Evolutionary conservation across 2,113 vertebrate genomes (phyloP).

Genomic region (Nyctereutes procyonoides): DNA sequence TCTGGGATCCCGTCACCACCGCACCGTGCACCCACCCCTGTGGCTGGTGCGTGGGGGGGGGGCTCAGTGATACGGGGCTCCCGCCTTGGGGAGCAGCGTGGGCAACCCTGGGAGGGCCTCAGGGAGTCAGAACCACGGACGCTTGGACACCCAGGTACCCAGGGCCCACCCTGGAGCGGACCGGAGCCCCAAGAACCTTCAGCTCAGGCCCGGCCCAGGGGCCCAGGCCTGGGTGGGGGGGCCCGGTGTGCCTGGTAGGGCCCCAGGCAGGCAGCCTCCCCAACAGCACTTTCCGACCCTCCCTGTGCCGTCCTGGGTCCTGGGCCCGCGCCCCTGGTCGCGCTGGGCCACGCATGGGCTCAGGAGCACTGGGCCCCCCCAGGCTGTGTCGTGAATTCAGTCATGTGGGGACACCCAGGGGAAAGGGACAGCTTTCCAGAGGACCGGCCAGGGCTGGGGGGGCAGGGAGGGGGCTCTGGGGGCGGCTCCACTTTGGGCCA

Average conservation of each 20-base stretch:
- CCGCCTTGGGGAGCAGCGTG: neutral
- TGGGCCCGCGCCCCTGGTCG: neutral
- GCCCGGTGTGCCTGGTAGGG: too few species aligned
- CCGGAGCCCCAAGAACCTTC: too few species aligned
- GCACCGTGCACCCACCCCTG: neutral
- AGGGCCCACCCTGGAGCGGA: too few species aligned
- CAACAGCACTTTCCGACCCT: neutral
- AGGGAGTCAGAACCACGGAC: neutral
- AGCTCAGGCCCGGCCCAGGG: neutral
- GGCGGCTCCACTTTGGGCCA: constrained; percentile 15
- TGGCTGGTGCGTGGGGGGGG: neutral
- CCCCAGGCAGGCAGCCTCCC: neutral
- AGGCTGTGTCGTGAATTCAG: constrained; percentile 6
- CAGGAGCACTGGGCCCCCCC: neutral
- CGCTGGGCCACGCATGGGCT: neutral
- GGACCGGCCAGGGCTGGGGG: neutral
- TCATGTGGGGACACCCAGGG: neutral
- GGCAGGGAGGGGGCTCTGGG: neutral
- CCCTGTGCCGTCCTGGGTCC: neutral
- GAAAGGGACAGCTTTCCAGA: neutral
- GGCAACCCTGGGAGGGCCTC: neutral
- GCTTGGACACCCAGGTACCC: neutral
- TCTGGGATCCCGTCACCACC: constrained; percentile 8
- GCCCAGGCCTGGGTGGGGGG: neutral
- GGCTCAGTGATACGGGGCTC: neutral